Conservation (phyloP, 2,113 vertebrate species). For the Lanius collurio region DNA sequence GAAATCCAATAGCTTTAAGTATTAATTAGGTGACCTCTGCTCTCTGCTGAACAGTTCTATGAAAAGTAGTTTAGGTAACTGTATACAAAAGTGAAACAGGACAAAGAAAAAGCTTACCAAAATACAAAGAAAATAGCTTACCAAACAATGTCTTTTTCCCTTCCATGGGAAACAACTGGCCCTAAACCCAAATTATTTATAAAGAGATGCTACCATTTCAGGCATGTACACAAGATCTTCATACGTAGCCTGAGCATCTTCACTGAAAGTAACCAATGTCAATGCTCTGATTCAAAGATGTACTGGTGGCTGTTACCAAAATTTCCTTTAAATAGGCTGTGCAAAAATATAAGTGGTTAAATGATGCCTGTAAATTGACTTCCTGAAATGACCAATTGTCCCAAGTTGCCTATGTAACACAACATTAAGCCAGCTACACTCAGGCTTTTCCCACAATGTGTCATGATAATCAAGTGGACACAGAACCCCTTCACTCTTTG, state of each 20-base stretch:
- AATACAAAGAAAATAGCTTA: too few species aligned
- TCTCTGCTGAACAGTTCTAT: neutral
- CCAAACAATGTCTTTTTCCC: neutral
- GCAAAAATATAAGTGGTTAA: neutral
- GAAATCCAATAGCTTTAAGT: neutral
- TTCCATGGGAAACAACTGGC: neutral
- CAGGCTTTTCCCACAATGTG: neutral
- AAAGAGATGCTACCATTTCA: neutral
- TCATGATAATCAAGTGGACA: neutral
- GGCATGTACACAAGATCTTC: fast-evolving
- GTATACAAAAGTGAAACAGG: neutral
- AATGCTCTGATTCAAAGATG: neutral
- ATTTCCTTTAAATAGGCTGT: neutral
- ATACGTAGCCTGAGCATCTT: neutral
- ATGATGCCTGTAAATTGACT: neutral
- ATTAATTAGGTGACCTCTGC: neutral
- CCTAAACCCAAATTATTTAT: neutral
- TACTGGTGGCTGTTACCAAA: neutral
- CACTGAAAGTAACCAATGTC: neutral
- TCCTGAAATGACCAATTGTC: neutral
- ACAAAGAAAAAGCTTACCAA: neutral
- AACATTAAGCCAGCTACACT: neutral
- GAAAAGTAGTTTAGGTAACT: neutral
- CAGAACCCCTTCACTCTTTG: neutral
- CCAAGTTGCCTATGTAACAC: neutral